These are phyloP conservation scores for Octopus bimaculoides DNA, from an alignment of 1,140 invertebrate genomes.

Conservation along the genomic window DNA sequence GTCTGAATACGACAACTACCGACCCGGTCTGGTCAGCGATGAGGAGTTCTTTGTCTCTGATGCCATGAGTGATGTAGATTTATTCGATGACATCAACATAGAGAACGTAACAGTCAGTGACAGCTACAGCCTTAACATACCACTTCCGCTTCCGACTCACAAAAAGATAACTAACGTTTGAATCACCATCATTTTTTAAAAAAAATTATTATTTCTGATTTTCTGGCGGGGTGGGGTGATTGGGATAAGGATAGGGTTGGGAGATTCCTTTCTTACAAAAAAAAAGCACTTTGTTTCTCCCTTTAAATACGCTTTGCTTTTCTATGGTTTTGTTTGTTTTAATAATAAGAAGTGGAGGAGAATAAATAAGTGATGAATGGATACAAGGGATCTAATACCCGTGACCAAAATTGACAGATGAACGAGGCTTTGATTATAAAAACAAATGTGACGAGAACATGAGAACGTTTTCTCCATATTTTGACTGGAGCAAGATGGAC, in stretches of 20 bases:
- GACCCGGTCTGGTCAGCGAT: slow-evolving; percentile 53
- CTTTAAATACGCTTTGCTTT: not conserved
- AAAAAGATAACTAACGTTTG: slow-evolving; percentile 51
- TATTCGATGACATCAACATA: slow-evolving; percentile 69
- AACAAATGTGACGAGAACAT: too few species aligned
- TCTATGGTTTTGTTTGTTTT: not conserved
- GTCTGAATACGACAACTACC: slow-evolving; percentile 74
- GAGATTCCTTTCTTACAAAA: not conserved
- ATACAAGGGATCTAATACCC: too few species aligned
- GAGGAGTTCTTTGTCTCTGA: slow-evolving; percentile 56
- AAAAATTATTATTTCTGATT: not conserved
- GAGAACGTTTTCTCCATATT: too few species aligned
- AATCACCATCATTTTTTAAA: not conserved
- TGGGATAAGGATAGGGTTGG: too few species aligned
- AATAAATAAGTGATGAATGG: too few species aligned
- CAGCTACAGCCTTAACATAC: slow-evolving; percentile 49
- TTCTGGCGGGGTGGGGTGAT: too few species aligned
- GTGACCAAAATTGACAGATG: too few species aligned
- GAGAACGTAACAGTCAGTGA: slow-evolving; percentile 63
- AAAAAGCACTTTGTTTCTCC: not conserved
- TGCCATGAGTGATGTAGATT: slow-evolving; percentile 54
- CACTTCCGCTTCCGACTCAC: slow-evolving; percentile 29
- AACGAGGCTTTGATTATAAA: too few species aligned
- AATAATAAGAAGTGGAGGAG: not conserved
- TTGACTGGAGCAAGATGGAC: too few species aligned